Evolutionary conservation across 2,888 invertebrate genomes (phyloP).

Genomic region (Tetanocera ferruginea): DNA sequence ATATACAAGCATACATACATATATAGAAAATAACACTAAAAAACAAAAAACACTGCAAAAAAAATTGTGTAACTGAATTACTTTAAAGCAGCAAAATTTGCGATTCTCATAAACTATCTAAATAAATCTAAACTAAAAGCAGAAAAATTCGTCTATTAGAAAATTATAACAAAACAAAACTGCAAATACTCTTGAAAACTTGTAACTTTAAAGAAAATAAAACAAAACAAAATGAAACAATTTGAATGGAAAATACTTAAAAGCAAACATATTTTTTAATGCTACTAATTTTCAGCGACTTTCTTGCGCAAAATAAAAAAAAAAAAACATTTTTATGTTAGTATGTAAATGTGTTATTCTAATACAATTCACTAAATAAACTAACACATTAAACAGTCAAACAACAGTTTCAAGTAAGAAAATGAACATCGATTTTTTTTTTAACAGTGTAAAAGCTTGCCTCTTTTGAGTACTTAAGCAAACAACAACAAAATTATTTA

Average conservation of each 20-base stretch:
- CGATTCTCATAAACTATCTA: neutral
- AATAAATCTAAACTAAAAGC: neutral
- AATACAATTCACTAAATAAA: neutral
- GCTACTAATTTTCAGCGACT: neutral
- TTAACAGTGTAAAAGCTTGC: neutral
- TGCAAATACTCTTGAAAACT: neutral
- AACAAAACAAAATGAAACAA: neutral
- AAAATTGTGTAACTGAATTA: neutral
- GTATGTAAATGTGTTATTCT: neutral
- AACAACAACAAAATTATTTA: neutral
- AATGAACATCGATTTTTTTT: constrained; percentile 3
- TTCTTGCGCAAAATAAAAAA: neutral
- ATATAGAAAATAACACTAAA: neutral
- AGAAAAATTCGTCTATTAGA: constrained; percentile 2
- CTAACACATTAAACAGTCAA: neutral
- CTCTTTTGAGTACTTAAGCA: neutral
- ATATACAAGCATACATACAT: neutral
- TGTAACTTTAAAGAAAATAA: neutral
- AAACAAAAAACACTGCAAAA: constrained; percentile 8
- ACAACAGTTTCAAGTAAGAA: neutral
- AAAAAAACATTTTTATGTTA: neutral
- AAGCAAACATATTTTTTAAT: neutral
- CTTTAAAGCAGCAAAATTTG: constrained; percentile 22
- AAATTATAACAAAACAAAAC: neutral
- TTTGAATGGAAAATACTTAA: neutral